Base-by-base conservation (phyloP, 2,797 vertebrate species). In the Antennarius maculatus region DNA sequence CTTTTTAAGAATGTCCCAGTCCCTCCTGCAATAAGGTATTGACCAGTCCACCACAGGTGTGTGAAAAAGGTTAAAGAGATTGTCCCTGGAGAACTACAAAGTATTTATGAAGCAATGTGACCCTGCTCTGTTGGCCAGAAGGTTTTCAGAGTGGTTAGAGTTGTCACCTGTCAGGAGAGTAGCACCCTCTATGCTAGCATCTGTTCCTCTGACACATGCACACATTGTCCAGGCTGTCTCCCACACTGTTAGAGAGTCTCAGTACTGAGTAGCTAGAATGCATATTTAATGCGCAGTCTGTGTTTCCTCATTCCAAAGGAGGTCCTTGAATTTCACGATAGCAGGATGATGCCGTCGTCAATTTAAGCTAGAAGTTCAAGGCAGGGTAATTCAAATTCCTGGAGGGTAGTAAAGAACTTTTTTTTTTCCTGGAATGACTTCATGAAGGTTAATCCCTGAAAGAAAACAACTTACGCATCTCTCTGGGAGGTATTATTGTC, bases 51-150 rank as follows among this genome's bases (percentile, higher is more conserved):
- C 71, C 79, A 76, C 62, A 74, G 62, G 66, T 68, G 76, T 69
- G 67, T 84, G 61, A 52, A 39, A 39, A 39, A 56, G 84, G 77
- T 74, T 77, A 71, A 81, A 71, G 68, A 2, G 11, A 66, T 42
- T 0, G 18, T 31, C 80, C 65, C 72, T 1, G 46, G 79, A 83
- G 66, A 76, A 86, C 59, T 56, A 61, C 48, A 69, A 71, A 82
- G 83, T 81, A 65, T 86, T 89, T 88, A 90, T 74, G 82, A 15
- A 83, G 85, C 89, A 89, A 85, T 84, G 83, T 89, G 89, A 89
- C 89, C 88, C 85, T 23, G 66, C 46, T 75, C 79, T 74, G 89
- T 54, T 65, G 77, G 64, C 83, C 88, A 86, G 76, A 89, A 67
- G 87, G 83, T 84, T 86, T 74, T 72, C 66, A 78, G 71, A 80